Evolutionary conservation across 2,888 invertebrate genomes (phyloP), one percentile per base, ranked within the genome.

Genomic region (Diplolepis rosae): DNA sequence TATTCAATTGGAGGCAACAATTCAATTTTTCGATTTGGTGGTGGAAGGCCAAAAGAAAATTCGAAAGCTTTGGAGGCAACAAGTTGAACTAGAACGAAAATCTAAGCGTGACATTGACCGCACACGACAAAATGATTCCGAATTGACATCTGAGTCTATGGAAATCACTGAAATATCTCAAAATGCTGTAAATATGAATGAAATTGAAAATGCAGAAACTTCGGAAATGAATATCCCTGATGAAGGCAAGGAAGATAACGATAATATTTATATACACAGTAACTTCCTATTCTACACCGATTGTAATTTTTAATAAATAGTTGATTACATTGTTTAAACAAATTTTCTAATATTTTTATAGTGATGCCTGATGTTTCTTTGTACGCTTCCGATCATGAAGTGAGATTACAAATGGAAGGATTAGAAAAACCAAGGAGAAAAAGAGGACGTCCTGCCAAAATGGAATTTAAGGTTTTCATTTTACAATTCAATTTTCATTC

Each of bases 1-100:
- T 74, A 93, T 94, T 71, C 94, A 94, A 85, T 84, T 95, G 79
- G 94, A 94, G 86, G 92, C 94, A 51, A 93, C 94, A 24, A 92
- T 93, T 69, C 92, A 93, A 81, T 95, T 95, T 87, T 91, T 95
- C 80, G 93, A 93, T 79, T 89, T 94, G 18, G 92, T 95, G 76
- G 90, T 93, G 68, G 91, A 91, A 82, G 95, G 95, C 1, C 95
- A 95, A 88, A 91, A 90, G 80, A 91, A 90, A 79, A 87, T 92
- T 72, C 87, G 91, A 48, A 89, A 89, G 39, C 83, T 92, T 77
- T 90, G 89, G 85, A 89, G 89, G 77, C 80, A 83, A 54, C 90
- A 92, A 83, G 85, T 89, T 65, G 90, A 90, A 35, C 81, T 82
- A 6, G 81, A 89, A 22, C 84, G 86, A 45, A 88, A 87, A 76